Percentiles rank a stretch among this genome's conserved stretches.
Conservation (phyloP, 2,797 vertebrate genomes). For the Betta splendens region DNA sequence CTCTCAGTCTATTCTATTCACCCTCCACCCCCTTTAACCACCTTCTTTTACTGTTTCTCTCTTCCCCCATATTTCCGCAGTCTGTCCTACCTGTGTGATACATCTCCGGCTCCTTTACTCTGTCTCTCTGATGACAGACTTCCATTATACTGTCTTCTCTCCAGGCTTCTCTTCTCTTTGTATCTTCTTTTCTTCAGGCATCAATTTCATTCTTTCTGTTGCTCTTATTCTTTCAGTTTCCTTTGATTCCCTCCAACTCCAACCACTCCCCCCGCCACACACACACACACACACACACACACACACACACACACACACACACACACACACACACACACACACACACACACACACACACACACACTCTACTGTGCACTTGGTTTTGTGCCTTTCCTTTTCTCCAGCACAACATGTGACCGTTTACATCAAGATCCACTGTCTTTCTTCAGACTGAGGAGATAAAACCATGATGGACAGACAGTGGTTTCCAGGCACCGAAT, state of each 20-base stretch:
- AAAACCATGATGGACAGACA: background rate
- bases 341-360: too few relatives aligned
- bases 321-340: too few relatives aligned
- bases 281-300: too few relatives aligned
- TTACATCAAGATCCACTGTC: background rate
- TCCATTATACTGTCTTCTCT: constrained; percentile 12
- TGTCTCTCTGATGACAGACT: constrained; percentile 1
- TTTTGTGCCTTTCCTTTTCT: constrained; percentile 8
- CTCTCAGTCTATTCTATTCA: constrained; percentile 25
- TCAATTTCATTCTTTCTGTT: constrained; percentile 3
- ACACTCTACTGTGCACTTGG: background rate
- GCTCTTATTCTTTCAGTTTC: background rate
- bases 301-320: too few relatives aligned
- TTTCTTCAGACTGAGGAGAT: constrained; percentile 1
- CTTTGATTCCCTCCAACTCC: background rate
- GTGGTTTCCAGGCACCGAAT: background rate
- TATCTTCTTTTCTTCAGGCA: constrained; percentile 8
- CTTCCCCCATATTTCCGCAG: background rate
- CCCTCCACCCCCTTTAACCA: constrained; percentile 4
- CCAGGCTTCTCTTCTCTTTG: constrained; percentile 12
- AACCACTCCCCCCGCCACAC: too few relatives aligned
- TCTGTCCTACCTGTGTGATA: background rate
- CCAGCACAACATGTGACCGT: background rate
- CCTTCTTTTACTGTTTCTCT: constrained; percentile 18
- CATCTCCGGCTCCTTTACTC: background rate